Evolutionary conservation across 2,888 invertebrate species (phyloP).

Genomic region (Epirrhoe tristata): DNA sequence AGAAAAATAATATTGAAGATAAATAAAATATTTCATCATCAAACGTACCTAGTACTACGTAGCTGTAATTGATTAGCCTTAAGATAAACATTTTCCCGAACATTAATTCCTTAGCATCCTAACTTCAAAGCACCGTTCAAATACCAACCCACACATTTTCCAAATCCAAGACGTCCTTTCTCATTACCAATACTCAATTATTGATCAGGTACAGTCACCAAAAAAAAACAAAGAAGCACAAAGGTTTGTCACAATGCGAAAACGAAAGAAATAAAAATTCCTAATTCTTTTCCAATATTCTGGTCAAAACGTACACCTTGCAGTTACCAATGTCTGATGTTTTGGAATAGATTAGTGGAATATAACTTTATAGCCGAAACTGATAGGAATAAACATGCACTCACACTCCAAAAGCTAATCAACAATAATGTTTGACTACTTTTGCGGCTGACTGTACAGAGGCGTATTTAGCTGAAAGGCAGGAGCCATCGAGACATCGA

Average conservation of each 20-base stretch:
- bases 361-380: no score
- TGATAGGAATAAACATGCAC: no score
- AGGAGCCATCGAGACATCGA: slow-evolving; percentile 65
- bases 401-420: no score
- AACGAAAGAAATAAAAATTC: no score
- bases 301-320: no score
- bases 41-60: no score
- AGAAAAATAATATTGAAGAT: not conserved
- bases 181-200: slow-evolving; percentile 62
- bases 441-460: slow-evolving; percentile 46
- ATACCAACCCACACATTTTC: slow-evolving; percentile 9
- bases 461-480: slow-evolving; percentile 62
- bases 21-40: not conserved
- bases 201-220: slow-evolving; percentile 50
- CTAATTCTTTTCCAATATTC: no score
- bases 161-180: slow-evolving; percentile 39
- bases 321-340: no score
- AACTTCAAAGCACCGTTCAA: slow-evolving; percentile 7
- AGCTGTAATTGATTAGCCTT: not conserved
- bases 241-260: no score
- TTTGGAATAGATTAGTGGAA: no score
- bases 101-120: slow-evolving; percentile 10
- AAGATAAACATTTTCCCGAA: slow-evolving; percentile 13
- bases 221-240: not conserved
- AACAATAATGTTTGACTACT: no score